A percentile compares a stretch with the other conserved stretches of the same genome.
Conservation (phyloP, 2,888 invertebrate genomes). For the Lydus trimaculatus region DNA sequence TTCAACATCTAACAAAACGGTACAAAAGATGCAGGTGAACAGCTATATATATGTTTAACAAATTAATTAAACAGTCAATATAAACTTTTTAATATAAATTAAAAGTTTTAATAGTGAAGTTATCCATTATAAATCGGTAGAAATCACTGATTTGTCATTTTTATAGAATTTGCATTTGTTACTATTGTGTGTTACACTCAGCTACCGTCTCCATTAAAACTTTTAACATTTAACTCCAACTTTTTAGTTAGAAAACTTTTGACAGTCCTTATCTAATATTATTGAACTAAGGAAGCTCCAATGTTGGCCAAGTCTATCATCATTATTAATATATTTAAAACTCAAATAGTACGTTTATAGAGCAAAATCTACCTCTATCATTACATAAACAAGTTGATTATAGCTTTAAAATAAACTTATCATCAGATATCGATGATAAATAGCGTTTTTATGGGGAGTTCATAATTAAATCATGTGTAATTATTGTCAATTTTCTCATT, state of each 20-base stretch:
- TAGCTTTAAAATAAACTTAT: neutral
- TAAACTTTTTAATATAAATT: neutral
- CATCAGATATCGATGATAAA: too few relatives aligned
- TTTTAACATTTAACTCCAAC: constrained; percentile 3
- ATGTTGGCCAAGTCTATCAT: neutral
- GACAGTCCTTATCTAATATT: constrained; percentile 4
- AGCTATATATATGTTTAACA: too few relatives aligned
- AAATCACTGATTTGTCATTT: constrained; percentile 7
- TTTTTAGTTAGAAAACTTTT: constrained; percentile 1
- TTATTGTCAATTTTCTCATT: too few relatives aligned
- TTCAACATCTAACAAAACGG: neutral
- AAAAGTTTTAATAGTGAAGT: neutral
- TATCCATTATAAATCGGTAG: neutral
- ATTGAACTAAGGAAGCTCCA: neutral
- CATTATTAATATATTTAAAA: neutral
- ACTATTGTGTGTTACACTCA: neutral
- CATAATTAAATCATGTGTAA: too few relatives aligned
- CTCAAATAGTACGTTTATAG: neutral
- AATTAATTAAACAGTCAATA: too few relatives aligned
- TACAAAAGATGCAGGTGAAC: neutral
- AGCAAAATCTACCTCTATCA: neutral
- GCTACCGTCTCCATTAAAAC: constrained; percentile 1
- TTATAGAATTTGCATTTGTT: neutral
- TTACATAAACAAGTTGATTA: neutral
- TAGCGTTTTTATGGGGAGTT: too few relatives aligned